Conservation (phyloP, 2,888 invertebrate species). For the Yponomeuta evonymella region DNA sequence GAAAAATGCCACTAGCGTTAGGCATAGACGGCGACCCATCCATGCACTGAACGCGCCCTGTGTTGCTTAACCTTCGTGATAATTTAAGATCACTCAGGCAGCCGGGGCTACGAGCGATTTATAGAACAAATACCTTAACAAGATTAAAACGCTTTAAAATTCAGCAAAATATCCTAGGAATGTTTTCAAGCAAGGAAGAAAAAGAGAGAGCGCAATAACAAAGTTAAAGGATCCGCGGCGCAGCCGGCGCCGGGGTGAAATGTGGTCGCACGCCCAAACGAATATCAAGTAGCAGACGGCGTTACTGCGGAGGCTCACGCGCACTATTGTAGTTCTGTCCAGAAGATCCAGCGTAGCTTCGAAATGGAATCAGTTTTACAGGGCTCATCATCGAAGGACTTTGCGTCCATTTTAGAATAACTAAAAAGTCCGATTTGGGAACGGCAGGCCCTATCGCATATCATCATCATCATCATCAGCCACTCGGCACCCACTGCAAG, state of each 20-base stretch:
- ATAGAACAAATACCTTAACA: slow-evolving; percentile 11
- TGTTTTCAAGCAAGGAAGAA: slow-evolving; percentile 33
- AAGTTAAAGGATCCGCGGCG: slow-evolving; percentile 50
- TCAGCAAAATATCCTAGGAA: slow-evolving; percentile 33
- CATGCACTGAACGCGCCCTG: no score
- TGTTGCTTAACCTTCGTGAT: no score
- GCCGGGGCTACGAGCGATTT: no score
- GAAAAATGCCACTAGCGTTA: no score
- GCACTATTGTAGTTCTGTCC: not conserved
- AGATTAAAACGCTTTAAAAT: slow-evolving; percentile 35
- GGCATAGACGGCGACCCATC: no score
- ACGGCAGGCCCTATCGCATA: no score
- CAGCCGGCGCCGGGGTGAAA: slow-evolving; percentile 60
- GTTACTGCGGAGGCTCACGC: not conserved
- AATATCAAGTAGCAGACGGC: slow-evolving; percentile 56
- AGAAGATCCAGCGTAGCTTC: not conserved
- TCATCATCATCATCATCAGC: no score
- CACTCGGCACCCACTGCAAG: no score
- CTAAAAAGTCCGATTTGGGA: no score
- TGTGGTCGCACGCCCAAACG: slow-evolving; percentile 50
- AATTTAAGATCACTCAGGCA: no score
- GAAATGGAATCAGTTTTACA: not conserved
- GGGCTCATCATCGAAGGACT: no score
- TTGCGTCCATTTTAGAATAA: no score
- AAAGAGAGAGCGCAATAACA: slow-evolving; percentile 53